phyloP scores from a whole-genome alignment of 2,113 vertebrate species.

The Chunga burmeisteri region DNA sequence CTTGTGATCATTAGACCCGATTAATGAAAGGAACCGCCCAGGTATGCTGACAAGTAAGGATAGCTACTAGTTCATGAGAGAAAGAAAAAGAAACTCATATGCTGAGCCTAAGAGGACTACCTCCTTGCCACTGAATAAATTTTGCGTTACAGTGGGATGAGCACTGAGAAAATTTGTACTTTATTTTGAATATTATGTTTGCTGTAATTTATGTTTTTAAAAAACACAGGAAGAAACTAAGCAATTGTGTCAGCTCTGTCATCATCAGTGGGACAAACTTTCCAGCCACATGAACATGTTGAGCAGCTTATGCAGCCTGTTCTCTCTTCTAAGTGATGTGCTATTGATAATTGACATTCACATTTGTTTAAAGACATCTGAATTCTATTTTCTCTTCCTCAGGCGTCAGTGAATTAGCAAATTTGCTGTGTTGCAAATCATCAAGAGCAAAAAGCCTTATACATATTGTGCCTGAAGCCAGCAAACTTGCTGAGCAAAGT shows the following conservation, averaged over 20 bases:
- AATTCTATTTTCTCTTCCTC: not conserved
- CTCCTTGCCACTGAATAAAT: not conserved
- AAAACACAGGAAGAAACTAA: not conserved
- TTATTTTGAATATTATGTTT: not conserved
- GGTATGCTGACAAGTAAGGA: not conserved
- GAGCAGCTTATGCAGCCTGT: not conserved
- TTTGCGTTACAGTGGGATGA: not conserved
- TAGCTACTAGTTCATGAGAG: not conserved
- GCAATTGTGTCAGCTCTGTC: not conserved
- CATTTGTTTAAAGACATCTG: not conserved
- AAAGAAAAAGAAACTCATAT: not conserved
- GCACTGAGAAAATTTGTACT: not conserved
- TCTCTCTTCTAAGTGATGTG: not conserved
- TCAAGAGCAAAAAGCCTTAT: not conserved
- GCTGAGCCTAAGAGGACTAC: not conserved
- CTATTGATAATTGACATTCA: not conserved
- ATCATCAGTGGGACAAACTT: not conserved
- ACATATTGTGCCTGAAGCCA: not conserved
- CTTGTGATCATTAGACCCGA: not conserved
- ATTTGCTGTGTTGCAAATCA: not conserved
- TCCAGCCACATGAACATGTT: not conserved
- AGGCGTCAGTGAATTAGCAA: not conserved
- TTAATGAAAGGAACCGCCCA: not conserved
- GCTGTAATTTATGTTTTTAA: not conserved
- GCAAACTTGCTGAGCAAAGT: not conserved